Evolutionary conservation across 1,140 invertebrate species (phyloP).

Genomic region (Ylistrum balloti): DNA sequence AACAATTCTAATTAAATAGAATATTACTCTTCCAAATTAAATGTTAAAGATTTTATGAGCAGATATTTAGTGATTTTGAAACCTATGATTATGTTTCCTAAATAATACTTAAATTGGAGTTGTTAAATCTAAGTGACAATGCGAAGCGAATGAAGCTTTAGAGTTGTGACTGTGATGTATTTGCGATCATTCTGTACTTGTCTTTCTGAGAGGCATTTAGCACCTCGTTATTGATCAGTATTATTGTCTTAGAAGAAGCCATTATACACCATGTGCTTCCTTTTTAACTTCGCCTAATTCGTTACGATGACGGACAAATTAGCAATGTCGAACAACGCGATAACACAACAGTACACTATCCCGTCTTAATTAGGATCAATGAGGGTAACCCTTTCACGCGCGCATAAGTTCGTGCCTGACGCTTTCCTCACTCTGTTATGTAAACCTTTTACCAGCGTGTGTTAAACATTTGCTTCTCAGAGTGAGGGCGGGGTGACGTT

Average conservation of each 20-base stretch:
- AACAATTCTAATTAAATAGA: not conserved
- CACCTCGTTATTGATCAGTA: not conserved
- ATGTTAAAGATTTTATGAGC: not conserved
- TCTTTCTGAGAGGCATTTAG: not conserved
- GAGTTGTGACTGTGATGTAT: not conserved
- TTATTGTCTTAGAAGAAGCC: constrained; percentile 13
- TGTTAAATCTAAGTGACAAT: not conserved
- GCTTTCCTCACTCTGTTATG: constrained; percentile 10
- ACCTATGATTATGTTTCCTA: too few relatives aligned
- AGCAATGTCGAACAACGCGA: not conserved
- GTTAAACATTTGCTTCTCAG: constrained; percentile 6
- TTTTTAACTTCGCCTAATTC: constrained; percentile 35
- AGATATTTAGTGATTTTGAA: not conserved
- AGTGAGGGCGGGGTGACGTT: not conserved
- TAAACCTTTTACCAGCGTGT: not conserved
- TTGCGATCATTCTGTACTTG: not conserved
- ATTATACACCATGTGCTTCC: constrained; percentile 25
- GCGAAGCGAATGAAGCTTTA: not conserved
- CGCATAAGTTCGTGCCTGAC: constrained; percentile 9
- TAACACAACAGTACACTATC: not conserved
- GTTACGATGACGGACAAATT: constrained; percentile 18
- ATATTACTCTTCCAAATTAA: not conserved
- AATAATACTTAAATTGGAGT: not conserved
- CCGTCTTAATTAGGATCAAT: not conserved
- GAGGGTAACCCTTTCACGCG: not conserved